phyloP scores from a whole-genome alignment of 2,888 invertebrate species.

The Podotricha telesiphe region DNA sequence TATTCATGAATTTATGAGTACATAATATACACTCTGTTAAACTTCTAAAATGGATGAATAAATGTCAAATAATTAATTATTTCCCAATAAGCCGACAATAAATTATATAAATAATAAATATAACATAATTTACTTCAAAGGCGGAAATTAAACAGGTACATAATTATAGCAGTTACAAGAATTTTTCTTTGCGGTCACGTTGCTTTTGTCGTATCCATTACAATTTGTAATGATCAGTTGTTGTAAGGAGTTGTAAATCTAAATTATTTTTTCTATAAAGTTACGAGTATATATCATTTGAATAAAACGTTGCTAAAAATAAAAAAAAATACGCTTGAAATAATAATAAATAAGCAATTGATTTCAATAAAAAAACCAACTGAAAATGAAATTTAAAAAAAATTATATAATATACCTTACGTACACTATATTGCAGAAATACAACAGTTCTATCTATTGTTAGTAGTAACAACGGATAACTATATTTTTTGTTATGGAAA shows the following conservation, averaged over 20 bases:
- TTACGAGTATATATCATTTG: no score
- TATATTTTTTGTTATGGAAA: conserved; percentile 38
- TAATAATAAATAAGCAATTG: background rate
- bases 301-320: no score
- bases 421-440: background rate
- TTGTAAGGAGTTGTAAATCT: conserved; percentile 30
- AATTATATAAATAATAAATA: background rate
- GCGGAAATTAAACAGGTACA: conserved; percentile 25
- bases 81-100: no score
- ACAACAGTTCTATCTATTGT: background rate
- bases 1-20: background rate
- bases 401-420: background rate
- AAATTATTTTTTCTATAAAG: background rate
- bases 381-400: background rate
- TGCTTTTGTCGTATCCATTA: conserved; percentile 44
- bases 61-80: no score
- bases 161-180: conserved; percentile 21
- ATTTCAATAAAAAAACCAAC: background rate
- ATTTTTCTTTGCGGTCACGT: conserved; percentile 44
- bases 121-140: background rate
- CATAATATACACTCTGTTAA: background rate
- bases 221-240: conserved; percentile 42
- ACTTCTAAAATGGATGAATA: no score
- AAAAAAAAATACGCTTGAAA: no score
- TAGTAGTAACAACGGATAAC: conserved; percentile 26